A percentile compares a stretch with the other conserved stretches of the same genome.
Evolutionary conservation across 92 coral and sea anemone genomes (phyloP).

Genomic region (Muricea muricata): DNA sequence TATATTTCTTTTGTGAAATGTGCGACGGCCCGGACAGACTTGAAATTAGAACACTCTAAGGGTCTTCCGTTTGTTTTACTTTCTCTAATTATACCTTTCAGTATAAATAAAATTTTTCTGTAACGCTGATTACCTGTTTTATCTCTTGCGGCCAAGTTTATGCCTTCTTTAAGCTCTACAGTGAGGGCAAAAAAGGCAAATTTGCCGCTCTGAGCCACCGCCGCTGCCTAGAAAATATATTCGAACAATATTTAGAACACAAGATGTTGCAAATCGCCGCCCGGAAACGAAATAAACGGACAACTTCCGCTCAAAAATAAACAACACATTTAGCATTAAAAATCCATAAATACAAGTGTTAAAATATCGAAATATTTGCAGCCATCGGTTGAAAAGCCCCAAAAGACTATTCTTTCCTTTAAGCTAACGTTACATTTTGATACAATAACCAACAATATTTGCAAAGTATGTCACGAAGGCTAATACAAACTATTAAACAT

Average conservation of each 20-base stretch:
- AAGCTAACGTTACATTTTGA: neutral
- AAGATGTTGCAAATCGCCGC: slow-evolving; percentile 29
- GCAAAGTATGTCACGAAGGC: neutral
- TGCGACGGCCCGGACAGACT: neutral
- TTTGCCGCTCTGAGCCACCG: slow-evolving; percentile 95
- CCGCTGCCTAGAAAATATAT: slow-evolving; percentile 81
- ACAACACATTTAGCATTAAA: neutral
- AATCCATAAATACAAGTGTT: neutral
- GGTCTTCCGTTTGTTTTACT: neutral
- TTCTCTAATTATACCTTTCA: neutral
- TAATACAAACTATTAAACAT: neutral
- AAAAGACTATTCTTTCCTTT: neutral
- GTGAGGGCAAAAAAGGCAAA: slow-evolving; percentile 99
- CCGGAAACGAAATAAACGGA: slow-evolving; percentile 40
- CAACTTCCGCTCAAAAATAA: slow-evolving; percentile 12
- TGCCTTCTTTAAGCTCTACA: slow-evolving; percentile 98
- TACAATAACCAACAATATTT: neutral
- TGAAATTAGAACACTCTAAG: neutral
- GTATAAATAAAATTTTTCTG: neutral
- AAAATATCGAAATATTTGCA: neutral
- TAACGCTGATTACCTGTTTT: slow-evolving; percentile 92
- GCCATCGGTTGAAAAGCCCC: neutral
- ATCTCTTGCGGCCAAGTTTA: slow-evolving; percentile 97
- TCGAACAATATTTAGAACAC: slow-evolving; percentile 1
- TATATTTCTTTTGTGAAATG: neutral